Evolutionary conservation across 2,888 invertebrate species (phyloP).

Genomic region (Tillus elongatus): DNA sequence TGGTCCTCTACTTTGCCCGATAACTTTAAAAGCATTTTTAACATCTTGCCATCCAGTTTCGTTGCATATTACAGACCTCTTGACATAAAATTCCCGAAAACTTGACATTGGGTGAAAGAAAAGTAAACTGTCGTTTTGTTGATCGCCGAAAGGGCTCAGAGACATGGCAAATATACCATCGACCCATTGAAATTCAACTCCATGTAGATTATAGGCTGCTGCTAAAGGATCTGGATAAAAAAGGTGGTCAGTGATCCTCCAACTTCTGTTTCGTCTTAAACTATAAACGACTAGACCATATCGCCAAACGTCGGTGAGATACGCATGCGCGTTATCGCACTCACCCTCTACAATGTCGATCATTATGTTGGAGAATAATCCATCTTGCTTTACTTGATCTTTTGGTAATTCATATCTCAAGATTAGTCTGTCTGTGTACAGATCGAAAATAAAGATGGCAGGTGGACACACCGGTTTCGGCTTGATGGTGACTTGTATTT

Average conservation of each 20-base stretch:
- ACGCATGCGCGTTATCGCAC: conserved; percentile 56
- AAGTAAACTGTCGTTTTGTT: conserved; percentile 51
- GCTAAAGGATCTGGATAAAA: conserved; percentile 67
- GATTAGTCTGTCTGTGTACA: conserved; percentile 52
- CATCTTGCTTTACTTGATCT: conserved; percentile 56
- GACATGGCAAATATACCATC: conserved; percentile 73
- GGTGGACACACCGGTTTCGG: conserved; percentile 65
- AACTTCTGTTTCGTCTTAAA: conserved; percentile 49
- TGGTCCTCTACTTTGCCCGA: conserved; percentile 47
- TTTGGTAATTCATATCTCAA: conserved; percentile 56
- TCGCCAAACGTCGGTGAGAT: conserved; percentile 60
- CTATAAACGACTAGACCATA: conserved; percentile 39
- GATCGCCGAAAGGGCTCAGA: conserved; percentile 48
- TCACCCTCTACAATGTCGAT: conserved; percentile 52
- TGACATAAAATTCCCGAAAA: conserved; percentile 66
- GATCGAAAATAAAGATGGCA: conserved; percentile 62
- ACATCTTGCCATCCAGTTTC: conserved; percentile 44
- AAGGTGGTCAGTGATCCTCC: conserved; percentile 59
- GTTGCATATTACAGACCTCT: conserved; percentile 55
- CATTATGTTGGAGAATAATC: conserved; percentile 58
- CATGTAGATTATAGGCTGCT: conserved; percentile 64
- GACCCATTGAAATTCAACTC: conserved; percentile 70
- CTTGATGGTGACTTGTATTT: conserved; percentile 57
- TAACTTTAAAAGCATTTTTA: conserved; percentile 33
- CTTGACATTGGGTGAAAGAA: conserved; percentile 79